A percentile compares a stretch with the other conserved stretches of the same genome.
phyloP scores from a whole-genome alignment of 2,888 invertebrate species.

The Hypsopygia costalis region DNA sequence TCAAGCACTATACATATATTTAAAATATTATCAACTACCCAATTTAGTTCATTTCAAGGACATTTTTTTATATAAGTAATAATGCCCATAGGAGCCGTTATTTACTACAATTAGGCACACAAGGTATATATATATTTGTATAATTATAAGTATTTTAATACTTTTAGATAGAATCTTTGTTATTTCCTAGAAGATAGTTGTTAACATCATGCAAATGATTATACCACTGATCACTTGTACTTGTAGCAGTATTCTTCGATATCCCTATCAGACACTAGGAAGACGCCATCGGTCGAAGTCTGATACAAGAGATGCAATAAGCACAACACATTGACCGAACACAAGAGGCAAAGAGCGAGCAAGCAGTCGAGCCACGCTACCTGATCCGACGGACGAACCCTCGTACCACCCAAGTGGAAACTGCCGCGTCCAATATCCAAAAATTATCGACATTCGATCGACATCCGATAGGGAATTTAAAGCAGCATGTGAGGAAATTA shows the following conservation, averaged over 20 bases:
- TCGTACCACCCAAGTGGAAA: constrained; percentile 74
- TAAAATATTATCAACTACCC: too few relatives aligned
- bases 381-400: constrained; percentile 87
- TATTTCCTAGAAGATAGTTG: not conserved
- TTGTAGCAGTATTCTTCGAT: constrained; percentile 60
- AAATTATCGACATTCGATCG: constrained; percentile 40
- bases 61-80: too few relatives aligned
- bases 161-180: too few relatives aligned
- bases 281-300: constrained; percentile 35
- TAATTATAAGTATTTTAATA: too few relatives aligned
- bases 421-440: constrained; percentile 61
- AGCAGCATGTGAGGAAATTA: constrained; percentile 77
- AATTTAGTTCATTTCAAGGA: too few relatives aligned
- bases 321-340: constrained; percentile 83
- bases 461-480: constrained; percentile 58
- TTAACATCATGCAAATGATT: constrained; percentile 19
- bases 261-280: constrained; percentile 51
- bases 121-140: too few relatives aligned
- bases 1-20: too few relatives aligned
- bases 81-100: not conserved
- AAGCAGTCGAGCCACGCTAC: constrained; percentile 89
- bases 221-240: constrained; percentile 40
- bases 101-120: too few relatives aligned
- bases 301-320: constrained; percentile 82
- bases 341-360: constrained; percentile 84